A percentile compares a stretch with the other conserved stretches of the same genome.
These are phyloP conservation scores for Acanthosepion esculentum DNA, from an alignment of 2,888 invertebrate genomes.

Conservation along the genomic window DNA sequence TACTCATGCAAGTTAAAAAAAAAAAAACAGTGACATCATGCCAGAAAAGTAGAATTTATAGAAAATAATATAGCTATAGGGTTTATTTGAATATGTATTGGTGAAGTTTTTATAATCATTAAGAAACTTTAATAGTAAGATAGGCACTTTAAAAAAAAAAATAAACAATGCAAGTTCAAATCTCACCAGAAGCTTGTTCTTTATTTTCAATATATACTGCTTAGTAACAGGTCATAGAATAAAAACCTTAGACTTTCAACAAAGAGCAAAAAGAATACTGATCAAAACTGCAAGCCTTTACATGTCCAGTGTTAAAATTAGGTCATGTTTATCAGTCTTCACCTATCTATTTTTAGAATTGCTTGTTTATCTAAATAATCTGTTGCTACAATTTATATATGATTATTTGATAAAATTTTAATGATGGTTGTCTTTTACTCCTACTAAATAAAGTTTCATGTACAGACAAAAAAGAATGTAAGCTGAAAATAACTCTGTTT, in stretches of 20 bases:
- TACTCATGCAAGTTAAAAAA: neutral
- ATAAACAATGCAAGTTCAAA: neutral
- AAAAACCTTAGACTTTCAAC: neutral
- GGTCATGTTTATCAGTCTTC: neutral
- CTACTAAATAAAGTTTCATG: neutral
- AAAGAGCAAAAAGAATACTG: neutral
- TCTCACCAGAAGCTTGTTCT: too few relatives aligned
- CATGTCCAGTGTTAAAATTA: neutral
- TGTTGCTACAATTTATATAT: neutral
- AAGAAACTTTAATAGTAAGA: neutral
- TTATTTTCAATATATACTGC: too few relatives aligned
- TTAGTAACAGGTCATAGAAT: neutral
- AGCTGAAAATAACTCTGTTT: neutral
- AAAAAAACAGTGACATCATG: neutral
- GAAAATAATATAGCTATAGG: neutral
- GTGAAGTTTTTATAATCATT: neutral
- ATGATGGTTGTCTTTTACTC: neutral
- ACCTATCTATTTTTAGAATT: neutral
- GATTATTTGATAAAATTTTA: neutral
- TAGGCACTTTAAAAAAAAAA: neutral
- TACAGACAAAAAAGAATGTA: neutral
- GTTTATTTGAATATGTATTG: neutral
- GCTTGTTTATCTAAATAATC: neutral
- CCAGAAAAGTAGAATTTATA: neutral
- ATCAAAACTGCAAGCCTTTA: neutral